Evolutionary conservation across 2,888 invertebrate genomes (phyloP).

Genomic region (Agrochola circellaris): DNA sequence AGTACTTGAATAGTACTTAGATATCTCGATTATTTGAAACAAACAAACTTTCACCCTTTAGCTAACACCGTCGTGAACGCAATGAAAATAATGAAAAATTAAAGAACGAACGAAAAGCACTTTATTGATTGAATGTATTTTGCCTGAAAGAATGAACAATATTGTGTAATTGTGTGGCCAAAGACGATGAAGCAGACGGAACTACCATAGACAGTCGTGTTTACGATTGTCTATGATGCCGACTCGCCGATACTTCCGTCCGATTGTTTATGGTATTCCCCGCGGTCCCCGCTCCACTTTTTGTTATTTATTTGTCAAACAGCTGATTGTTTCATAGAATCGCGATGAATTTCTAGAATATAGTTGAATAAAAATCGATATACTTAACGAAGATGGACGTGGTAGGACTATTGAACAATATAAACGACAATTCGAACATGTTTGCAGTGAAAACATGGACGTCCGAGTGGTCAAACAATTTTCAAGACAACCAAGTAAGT

Average conservation of each 20-base stretch:
- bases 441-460: slow-evolving; percentile 89
- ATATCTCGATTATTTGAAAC: not conserved
- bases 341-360: slow-evolving; percentile 64
- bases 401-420: slow-evolving; percentile 86
- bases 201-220: not conserved
- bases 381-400: slow-evolving; percentile 83
- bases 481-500: slow-evolving; percentile 89
- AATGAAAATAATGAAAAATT: slow-evolving; percentile 26
- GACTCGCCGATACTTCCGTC: slow-evolving; percentile 18
- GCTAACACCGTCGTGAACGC: slow-evolving; percentile 37
- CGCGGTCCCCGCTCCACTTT: slow-evolving; percentile 42
- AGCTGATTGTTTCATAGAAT: slow-evolving; percentile 75
- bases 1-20: slow-evolving; percentile 1
- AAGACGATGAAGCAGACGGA: not conserved
- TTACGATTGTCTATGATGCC: slow-evolving; percentile 6
- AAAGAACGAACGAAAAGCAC: not conserved
- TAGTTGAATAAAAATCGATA: slow-evolving; percentile 51
- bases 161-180: not conserved
- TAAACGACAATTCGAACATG: slow-evolving; percentile 87
- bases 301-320: slow-evolving; percentile 74
- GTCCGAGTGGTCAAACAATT: slow-evolving; percentile 86
- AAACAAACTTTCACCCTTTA: slow-evolving; percentile 17
- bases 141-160: slow-evolving; percentile 25
- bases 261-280: slow-evolving; percentile 38
- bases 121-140: slow-evolving; percentile 36